Evolutionary conservation across 2,797 vertebrate species (phyloP).

Genomic region (Danio aesculapii): DNA sequence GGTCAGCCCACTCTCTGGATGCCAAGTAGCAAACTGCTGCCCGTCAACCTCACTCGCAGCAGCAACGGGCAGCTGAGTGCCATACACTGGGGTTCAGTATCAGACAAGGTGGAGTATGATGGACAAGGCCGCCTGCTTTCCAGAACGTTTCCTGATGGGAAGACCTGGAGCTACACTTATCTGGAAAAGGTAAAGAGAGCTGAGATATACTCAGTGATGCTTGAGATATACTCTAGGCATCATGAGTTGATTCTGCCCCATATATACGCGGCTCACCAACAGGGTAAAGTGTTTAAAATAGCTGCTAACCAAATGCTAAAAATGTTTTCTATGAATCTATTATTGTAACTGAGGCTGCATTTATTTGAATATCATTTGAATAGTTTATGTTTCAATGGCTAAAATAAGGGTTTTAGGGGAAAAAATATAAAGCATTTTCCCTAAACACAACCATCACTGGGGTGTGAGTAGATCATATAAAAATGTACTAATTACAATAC

Average conservation of each 20-base stretch:
- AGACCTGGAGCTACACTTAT: slow-evolving; percentile 98
- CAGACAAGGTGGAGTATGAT: slow-evolving; percentile 93
- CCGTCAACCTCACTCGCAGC: slow-evolving; percentile 94
- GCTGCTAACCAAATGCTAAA: too few species aligned
- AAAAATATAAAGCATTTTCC: too few species aligned
- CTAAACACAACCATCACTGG: too few species aligned
- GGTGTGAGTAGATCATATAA: too few species aligned
- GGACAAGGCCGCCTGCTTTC: slow-evolving; percentile 92
- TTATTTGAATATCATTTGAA: too few species aligned
- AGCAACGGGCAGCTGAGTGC: slow-evolving; percentile 93
- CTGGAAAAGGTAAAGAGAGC: slow-evolving; percentile 89
- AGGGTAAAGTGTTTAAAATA: too few species aligned
- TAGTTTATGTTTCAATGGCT: too few species aligned
- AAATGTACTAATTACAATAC: too few species aligned
- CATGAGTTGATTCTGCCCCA: neutral
- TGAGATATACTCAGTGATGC: neutral
- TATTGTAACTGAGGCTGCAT: too few species aligned
- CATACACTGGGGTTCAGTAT: slow-evolving; percentile 92
- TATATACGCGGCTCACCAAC: neutral
- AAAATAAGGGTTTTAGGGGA: too few species aligned
- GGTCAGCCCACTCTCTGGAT: slow-evolving; percentile 98
- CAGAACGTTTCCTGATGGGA: slow-evolving; percentile 96
- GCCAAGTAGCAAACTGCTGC: slow-evolving; percentile 96
- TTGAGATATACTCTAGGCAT: neutral
- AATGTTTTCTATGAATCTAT: too few species aligned